Conservation (phyloP, 2,113 vertebrate species). For the Aythya baeri region DNA sequence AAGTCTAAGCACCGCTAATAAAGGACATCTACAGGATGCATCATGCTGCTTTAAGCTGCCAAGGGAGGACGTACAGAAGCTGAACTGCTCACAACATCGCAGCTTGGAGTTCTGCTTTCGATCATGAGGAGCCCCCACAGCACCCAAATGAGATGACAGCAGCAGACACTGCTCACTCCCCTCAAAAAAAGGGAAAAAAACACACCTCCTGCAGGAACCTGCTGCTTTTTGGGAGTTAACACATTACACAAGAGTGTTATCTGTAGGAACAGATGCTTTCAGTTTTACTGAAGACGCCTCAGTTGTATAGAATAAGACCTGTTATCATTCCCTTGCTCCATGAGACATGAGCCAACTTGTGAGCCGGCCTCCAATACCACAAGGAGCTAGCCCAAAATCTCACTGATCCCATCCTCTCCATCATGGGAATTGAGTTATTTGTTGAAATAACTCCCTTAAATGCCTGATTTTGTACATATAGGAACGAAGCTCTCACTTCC, state of each 20-base stretch:
- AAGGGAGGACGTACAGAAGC: neutral
- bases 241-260: neutral
- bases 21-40: neutral
- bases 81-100: too few relatives aligned
- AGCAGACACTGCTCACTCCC: neutral
- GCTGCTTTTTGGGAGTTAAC: neutral
- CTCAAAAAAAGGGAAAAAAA: neutral
- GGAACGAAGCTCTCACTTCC: neutral
- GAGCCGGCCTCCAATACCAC: neutral
- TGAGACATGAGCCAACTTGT: neutral
- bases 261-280: neutral
- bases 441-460: slow-evolving; percentile 11
- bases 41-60: neutral
- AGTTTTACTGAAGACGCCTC: neutral
- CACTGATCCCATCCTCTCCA: slow-evolving; percentile 8
- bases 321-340: neutral
- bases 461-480: neutral
- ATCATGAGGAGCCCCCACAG: neutral
- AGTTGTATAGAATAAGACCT: neutral
- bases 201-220: neutral
- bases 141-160: neutral
- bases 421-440: neutral
- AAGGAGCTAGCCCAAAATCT: neutral
- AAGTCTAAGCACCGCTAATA: neutral
- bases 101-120: neutral